Conservation (phyloP, 2,888 invertebrate species). For the Scaptomyza reducta region DNA sequence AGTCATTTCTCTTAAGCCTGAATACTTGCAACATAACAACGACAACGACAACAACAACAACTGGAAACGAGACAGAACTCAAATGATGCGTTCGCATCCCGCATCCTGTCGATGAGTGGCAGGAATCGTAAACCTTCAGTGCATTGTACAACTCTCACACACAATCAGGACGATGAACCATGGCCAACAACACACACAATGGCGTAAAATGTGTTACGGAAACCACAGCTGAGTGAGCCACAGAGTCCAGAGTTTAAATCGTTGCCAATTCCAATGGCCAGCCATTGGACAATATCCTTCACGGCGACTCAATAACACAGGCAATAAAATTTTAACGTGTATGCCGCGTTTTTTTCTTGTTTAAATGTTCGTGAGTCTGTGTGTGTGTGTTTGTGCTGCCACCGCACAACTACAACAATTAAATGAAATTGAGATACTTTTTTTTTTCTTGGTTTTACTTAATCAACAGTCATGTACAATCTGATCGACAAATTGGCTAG, state of each 20-base stretch:
- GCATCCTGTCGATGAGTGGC: constrained; percentile 60
- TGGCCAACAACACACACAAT: constrained; percentile 40
- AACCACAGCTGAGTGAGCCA: constrained; percentile 70
- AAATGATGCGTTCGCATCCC: constrained; percentile 65
- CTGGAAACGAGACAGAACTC: constrained; percentile 28
- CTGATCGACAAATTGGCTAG: constrained; percentile 7
- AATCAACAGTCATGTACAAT: constrained; percentile 2
- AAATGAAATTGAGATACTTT: constrained; percentile 54
- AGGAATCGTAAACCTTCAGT: constrained; percentile 48
- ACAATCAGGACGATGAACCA: constrained; percentile 28
- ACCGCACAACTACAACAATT: neutral
- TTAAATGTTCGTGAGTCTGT: no score
- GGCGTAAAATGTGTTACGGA: constrained; percentile 69
- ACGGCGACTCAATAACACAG: constrained; percentile 56
- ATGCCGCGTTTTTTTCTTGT: constrained; percentile 32
- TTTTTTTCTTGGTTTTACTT: constrained; percentile 4
- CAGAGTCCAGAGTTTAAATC: constrained; percentile 37
- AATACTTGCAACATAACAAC: constrained; percentile 16
- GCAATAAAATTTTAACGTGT: constrained; percentile 74
- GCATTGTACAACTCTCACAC: constrained; percentile 18
- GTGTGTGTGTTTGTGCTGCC: no score
- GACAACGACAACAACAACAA: constrained; percentile 4
- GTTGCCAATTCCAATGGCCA: constrained; percentile 32
- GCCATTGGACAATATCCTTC: constrained; percentile 16
- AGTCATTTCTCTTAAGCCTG: constrained; percentile 40